These are phyloP conservation scores for Uromys caudimaculatus DNA, from an alignment of 2,797 vertebrate genomes.

Conservation along the genomic window DNA sequence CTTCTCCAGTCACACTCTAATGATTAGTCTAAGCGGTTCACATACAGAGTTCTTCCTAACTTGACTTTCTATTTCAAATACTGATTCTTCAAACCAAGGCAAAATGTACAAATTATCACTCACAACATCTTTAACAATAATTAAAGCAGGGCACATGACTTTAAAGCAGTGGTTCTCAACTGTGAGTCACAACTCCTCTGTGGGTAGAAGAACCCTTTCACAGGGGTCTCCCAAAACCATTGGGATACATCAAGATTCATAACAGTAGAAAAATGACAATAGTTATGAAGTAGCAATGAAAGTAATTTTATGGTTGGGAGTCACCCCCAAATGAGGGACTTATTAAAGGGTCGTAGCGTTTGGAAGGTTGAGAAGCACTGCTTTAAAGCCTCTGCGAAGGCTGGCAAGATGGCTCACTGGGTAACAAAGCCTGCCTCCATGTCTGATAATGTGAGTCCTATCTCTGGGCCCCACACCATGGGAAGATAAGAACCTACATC, in stretches of 20 bases:
- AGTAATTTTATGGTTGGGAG: not conserved
- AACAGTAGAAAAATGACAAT: not conserved
- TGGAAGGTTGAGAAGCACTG: not conserved
- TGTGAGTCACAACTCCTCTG: not conserved
- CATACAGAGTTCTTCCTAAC: not conserved
- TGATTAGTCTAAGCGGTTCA: not conserved
- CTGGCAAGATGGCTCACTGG: not conserved
- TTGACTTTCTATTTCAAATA: conserved; percentile 12
- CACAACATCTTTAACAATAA: not conserved
- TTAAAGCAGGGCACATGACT: not conserved
- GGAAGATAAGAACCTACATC: not conserved
- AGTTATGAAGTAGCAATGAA: not conserved
- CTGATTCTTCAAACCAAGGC: not conserved
- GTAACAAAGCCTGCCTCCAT: not conserved
- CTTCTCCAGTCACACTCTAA: not conserved
- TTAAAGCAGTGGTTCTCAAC: not conserved
- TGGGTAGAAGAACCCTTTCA: not conserved
- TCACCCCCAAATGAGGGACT: not conserved
- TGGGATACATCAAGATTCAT: not conserved
- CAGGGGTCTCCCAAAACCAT: too few relatives aligned
- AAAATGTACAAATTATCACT: conserved; percentile 8
- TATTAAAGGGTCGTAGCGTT: not conserved
- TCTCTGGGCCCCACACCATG: not conserved
- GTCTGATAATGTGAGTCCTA: not conserved
- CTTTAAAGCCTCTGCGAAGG: not conserved